These are phyloP conservation scores for Sussaba pulchella DNA, from an alignment of 2,888 invertebrate genomes.

Conservation along the genomic window DNA sequence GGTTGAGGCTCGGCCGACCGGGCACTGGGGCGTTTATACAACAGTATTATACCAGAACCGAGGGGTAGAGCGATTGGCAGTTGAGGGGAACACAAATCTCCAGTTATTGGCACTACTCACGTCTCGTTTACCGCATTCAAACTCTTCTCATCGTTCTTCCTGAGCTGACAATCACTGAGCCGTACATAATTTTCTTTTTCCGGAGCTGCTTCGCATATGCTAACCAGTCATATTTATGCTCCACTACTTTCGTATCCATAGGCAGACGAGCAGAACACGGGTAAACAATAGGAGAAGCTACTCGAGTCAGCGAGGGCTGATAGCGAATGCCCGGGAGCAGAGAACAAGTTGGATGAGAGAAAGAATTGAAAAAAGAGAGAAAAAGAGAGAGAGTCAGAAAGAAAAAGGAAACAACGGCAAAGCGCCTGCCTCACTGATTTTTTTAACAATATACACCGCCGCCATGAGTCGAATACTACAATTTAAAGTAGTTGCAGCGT, in stretches of 20 bases:
- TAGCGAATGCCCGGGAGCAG: slow-evolving; percentile 26
- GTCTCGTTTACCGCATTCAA: not conserved
- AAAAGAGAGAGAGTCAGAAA: not conserved
- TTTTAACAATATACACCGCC: slow-evolving; percentile 58
- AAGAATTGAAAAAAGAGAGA: slow-evolving; percentile 22
- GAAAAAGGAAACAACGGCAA: not conserved
- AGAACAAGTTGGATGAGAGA: slow-evolving; percentile 11
- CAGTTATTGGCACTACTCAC: slow-evolving; percentile 38
- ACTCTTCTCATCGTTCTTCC: not conserved
- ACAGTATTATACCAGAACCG: slow-evolving; percentile 36
- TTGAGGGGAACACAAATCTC: not conserved
- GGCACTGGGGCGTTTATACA: slow-evolving; percentile 26
- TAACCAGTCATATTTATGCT: slow-evolving; percentile 83
- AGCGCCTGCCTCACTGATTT: slow-evolving; percentile 53
- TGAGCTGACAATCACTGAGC: slow-evolving; percentile 10
- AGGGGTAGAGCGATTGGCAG: slow-evolving; percentile 35
- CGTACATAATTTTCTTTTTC: not conserved
- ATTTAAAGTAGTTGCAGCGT: slow-evolving; percentile 39
- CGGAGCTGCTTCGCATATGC: slow-evolving; percentile 75
- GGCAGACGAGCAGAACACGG: slow-evolving; percentile 30
- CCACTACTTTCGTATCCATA: slow-evolving; percentile 79
- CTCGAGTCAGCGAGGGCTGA: slow-evolving; percentile 49
- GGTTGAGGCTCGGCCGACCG: slow-evolving; percentile 62
- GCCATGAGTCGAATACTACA: slow-evolving; percentile 52
- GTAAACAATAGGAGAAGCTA: slow-evolving; percentile 24